Evolutionary conservation across 2,888 invertebrate species (phyloP).

Genomic region (Dioctria linearis): DNA sequence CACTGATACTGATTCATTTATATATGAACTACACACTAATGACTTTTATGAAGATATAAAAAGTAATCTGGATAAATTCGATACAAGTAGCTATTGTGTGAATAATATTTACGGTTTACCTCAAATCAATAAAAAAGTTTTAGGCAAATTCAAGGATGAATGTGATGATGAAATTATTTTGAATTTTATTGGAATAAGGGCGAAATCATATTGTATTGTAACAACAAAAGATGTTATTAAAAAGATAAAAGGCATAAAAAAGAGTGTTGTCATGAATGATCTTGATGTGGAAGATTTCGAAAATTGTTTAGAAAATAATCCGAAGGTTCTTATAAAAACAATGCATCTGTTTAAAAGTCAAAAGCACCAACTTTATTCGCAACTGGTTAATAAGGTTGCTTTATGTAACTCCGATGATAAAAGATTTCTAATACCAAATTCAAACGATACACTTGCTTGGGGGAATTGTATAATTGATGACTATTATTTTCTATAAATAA

Average conservation of each 20-base stretch:
- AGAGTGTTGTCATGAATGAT: neutral
- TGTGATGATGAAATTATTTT: conserved; percentile 20
- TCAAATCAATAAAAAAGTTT: neutral
- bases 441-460: neutral
- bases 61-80: conserved; percentile 34
- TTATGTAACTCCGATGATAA: conserved; percentile 22
- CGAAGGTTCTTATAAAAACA: neutral
- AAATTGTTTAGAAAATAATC: conserved; percentile 9
- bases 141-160: conserved; percentile 45
- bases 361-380: conserved; percentile 9
- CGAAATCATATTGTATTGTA: neutral
- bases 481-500: too few relatives aligned
- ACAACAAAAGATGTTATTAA: neutral
- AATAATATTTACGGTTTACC: conserved; percentile 21
- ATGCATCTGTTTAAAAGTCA: conserved; percentile 13
- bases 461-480: too few relatives aligned
- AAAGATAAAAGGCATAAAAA: conserved; percentile 6
- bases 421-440: conserved; percentile 12
- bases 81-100: conserved; percentile 34
- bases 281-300: neutral
- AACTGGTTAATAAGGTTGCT: conserved; percentile 19
- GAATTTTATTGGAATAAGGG: neutral
- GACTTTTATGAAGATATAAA: conserved; percentile 54
- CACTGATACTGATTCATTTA: conserved; percentile 56
- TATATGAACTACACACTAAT: conserved; percentile 49